Evolutionary conservation across 2,797 vertebrate genomes (phyloP).

Genomic region (Sebastes oblongus): DNA sequence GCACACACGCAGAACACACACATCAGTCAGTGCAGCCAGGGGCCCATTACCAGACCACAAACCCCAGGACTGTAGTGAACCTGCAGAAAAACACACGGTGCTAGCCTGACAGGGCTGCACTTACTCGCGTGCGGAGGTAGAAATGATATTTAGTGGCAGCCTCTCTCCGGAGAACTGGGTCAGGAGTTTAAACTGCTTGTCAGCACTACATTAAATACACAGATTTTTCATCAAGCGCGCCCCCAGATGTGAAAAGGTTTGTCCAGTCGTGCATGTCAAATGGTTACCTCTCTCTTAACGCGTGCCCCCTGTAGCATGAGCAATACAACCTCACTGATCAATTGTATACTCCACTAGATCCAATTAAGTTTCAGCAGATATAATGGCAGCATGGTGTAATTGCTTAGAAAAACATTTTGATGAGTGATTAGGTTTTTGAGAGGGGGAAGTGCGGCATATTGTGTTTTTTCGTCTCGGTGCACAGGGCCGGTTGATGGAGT

Average conservation of each 20-base stretch:
- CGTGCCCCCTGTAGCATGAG: slow-evolving; percentile 22
- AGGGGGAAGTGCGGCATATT: slow-evolving; percentile 55
- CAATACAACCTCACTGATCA: slow-evolving; percentile 53
- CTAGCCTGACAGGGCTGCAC: slow-evolving; percentile 37
- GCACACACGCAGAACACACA: slow-evolving; percentile 36
- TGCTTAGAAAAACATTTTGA: slow-evolving; percentile 71
- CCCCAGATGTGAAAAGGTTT: slow-evolving; percentile 28
- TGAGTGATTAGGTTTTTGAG: slow-evolving; percentile 58
- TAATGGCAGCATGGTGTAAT: slow-evolving; percentile 60
- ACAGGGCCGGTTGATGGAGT: slow-evolving; percentile 56
- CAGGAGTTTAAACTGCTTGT: slow-evolving; percentile 33
- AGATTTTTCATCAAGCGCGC: slow-evolving; percentile 6
- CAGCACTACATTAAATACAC: slow-evolving; percentile 29
- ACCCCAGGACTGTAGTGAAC: slow-evolving; percentile 49
- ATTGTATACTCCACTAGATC: slow-evolving; percentile 58
- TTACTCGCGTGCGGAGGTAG: slow-evolving; percentile 38
- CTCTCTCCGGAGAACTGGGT: slow-evolving; percentile 21
- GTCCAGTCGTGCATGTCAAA: slow-evolving; percentile 41
- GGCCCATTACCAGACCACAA: slow-evolving; percentile 60
- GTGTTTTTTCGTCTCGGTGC: slow-evolving; percentile 56
- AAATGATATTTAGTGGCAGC: slow-evolving; percentile 19
- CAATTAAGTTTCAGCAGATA: slow-evolving; percentile 63
- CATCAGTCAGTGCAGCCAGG: slow-evolving; percentile 48
- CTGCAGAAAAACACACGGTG: slow-evolving; percentile 39
- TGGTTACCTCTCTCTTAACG: slow-evolving; percentile 29